Evolutionary conservation across 2,888 invertebrate species (phyloP).

Genomic region (Ischnura elegans): DNA sequence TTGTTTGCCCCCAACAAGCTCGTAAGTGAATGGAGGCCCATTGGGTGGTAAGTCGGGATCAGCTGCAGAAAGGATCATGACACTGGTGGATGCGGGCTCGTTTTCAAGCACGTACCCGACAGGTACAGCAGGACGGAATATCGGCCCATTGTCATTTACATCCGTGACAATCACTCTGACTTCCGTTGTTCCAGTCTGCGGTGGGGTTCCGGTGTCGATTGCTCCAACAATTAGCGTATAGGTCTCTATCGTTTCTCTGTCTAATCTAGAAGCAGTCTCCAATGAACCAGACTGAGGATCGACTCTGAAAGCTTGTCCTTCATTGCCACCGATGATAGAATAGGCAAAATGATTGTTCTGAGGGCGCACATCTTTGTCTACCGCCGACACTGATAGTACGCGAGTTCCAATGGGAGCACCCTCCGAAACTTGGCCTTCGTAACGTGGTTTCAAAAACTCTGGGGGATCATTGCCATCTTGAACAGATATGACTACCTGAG

Average conservation of each 20-base stretch:
- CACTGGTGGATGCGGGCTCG: conserved; percentile 89
- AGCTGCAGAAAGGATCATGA: conserved; percentile 91
- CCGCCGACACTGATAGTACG: conserved; percentile 89
- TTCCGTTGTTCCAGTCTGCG: conserved; percentile 93
- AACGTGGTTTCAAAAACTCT: conserved; percentile 89
- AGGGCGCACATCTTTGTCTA: conserved; percentile 94
- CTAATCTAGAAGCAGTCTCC: conserved; percentile 86
- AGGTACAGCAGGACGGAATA: conserved; percentile 86
- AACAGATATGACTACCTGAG: conserved; percentile 94
- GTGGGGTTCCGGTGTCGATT: conserved; percentile 92
- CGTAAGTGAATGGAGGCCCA: conserved; percentile 93
- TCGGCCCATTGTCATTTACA: conserved; percentile 96
- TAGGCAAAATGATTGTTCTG: conserved; percentile 96
- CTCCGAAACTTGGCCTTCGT: conserved; percentile 90
- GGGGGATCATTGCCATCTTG: conserved; percentile 98
- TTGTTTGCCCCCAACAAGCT: conserved; percentile 88
- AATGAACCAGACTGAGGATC: conserved; percentile 92
- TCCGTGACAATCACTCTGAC: conserved; percentile 90
- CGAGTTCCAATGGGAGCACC: conserved; percentile 87
- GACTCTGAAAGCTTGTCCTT: conserved; percentile 91
- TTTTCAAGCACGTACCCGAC: conserved; percentile 92
- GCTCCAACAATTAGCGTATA: conserved; percentile 91
- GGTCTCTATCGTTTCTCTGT: conserved; percentile 88
- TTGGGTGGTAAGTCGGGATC: conserved; percentile 95
- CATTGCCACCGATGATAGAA: conserved; percentile 91